phyloP scores from a whole-genome alignment of 1,140 invertebrate genomes.

The Trialeurodes vaporariorum region DNA sequence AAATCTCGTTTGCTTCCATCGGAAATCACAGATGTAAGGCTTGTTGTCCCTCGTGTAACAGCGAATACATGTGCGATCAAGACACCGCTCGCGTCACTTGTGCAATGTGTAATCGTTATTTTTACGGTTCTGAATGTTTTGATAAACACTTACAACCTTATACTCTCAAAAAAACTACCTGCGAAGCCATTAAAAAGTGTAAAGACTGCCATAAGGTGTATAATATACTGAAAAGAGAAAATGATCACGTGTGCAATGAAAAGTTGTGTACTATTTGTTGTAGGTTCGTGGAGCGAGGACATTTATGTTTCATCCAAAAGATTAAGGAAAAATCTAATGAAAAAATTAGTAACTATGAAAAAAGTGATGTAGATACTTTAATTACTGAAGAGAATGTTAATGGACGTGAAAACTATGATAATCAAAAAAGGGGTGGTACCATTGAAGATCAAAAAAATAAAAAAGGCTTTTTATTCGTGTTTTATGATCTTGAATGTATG shows the following conservation, averaged over 20 bases:
- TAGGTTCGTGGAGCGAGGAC: neutral
- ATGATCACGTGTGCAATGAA: neutral
- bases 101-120: neutral
- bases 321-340: neutral
- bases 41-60: neutral
- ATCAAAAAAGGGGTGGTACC: neutral
- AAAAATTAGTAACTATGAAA: neutral
- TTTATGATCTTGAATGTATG: neutral
- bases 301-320: neutral
- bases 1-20: neutral
- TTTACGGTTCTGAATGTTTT: neutral
- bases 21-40: neutral
- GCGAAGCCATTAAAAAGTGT: neutral
- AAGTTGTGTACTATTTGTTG: neutral
- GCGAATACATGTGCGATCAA: neutral
- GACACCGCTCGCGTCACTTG: neutral
- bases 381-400: neutral
- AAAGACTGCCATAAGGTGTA: neutral
- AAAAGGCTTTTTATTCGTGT: neutral
- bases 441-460: neutral
- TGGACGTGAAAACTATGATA: neutral
- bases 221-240: neutral
- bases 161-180: neutral
- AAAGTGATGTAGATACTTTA: neutral
- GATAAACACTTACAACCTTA: neutral